Base-by-base conservation (phyloP, 2,797 vertebrate genomes). In the Fringilla coelebs region DNA sequence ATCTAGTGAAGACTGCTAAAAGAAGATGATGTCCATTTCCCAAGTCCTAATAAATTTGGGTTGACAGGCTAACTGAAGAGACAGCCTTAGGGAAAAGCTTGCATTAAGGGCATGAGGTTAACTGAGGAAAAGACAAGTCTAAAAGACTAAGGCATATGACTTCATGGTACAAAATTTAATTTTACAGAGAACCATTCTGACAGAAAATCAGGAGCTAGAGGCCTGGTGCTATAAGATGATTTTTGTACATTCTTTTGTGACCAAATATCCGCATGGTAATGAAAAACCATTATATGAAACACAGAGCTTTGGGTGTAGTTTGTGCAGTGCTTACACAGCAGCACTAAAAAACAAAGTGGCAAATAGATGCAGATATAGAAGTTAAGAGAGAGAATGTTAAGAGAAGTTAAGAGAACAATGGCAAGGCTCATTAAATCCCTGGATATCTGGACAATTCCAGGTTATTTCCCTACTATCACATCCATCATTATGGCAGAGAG, bases 131-230 rank as follows among this genome's bases (percentile, higher is more conserved):
- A 87, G 74, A 68, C 74, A 75, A 88, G 52, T 85, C 67, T 92
- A 84, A 96, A 84, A 96, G 95, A 74, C 85, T 80, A 40, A 96
- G 78, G 62, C 93, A 93, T 96, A 93, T 95, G 94, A 96, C 89
- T 96, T 93, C 78, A 86, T 51, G 46, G 78, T 93, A 87, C 45
- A 91, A 84, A 81, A 91, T 87, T 18, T 73, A 43, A 91, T 95
- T 94, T 95, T 90, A 74, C 43, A 76, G 52, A 85, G 55, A 88
- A 12, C 36, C 32, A 31, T 85, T 93, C 72, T 96, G 89, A 85
- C 85, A 87, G 80, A 70, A 36, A 94, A 61, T 87, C 20, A 73
- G 40, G 66, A 94, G 38, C 90, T 89, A 61, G 61, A 89, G 75
- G 71, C 51, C 40, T 90, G 62, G 41, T 94, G 63, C 55, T 89